Base-by-base conservation (phyloP, 92 coral and sea anemone genomes). In the Metridium senile region DNA sequence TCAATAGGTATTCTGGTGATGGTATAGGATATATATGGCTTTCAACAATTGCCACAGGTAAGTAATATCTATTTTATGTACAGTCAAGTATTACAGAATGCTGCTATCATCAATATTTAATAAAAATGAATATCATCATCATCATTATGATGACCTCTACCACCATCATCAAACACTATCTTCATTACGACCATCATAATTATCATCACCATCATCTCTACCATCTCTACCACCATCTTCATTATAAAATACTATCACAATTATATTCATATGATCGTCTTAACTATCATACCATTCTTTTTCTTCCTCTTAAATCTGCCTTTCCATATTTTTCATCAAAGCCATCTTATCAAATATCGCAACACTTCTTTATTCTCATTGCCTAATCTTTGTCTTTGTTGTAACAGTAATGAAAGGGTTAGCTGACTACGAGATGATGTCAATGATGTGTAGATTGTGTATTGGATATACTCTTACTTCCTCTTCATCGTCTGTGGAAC, bases 381-480 rank as follows among this genome's bases (percentile, higher is more conserved):
- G 13, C 49, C 6, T 39, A 13, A 4, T 39, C 13, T 6, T 6
- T 39, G 49, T 39, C 49, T 26, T 63, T 29, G 20, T 29, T 28
- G 1, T n/a, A 58, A 49, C 74, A 94, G 98, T 81, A 25, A 82
- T 85, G 23, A 82, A 93, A 20, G 84, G 90, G 13, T 72, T 87
- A 19, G 94, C 97, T 11, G 98, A 89, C 72, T 94, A 82, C 69
- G 90, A 91, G 82, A 91, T 94, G 97, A 52, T 94, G 74, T 30
- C 90, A 21, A 82, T 94, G 94, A 91, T 93, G 89, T 81, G 91
- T 25, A 86, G 91, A 39, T 70, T 94, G 16, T 94, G 97, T 31
- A 88, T 90, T 64, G 98, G 98, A 17, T 91, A 93, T 89, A 94
- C 93, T 39, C 86, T 94, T 26, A 90, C 97, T 56, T 84, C 98